phyloP scores from a whole-genome alignment of 1,140 invertebrate genomes.

The Nephila pilipes region DNA sequence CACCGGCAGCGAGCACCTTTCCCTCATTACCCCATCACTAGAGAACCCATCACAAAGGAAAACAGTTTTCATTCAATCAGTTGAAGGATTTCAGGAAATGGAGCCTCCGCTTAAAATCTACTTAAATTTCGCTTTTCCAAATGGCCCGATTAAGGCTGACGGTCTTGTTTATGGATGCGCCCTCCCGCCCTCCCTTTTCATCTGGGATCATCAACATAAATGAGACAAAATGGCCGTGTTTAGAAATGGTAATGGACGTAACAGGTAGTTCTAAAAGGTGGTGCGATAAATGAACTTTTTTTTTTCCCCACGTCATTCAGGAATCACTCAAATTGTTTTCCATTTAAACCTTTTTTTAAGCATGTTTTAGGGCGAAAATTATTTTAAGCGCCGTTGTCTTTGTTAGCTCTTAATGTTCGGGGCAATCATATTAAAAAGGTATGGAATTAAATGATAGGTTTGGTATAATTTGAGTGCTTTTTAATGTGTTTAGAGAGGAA shows the following conservation, averaged over 20 bases:
- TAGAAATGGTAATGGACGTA: conserved; percentile 12
- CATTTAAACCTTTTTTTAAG: neutral
- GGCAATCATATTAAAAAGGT: neutral
- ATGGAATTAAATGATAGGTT: no score
- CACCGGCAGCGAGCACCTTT: neutral
- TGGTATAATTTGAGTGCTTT: no score
- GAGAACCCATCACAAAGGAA: neutral
- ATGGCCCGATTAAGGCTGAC: conserved; percentile 43
- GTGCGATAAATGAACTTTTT: neutral
- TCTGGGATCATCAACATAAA: conserved; percentile 39
- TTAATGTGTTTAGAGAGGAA: no score
- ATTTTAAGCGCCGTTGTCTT: neutral
- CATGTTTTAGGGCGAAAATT: neutral
- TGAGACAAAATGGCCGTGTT: conserved; percentile 38
- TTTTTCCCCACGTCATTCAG: neutral
- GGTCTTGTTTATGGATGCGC: conserved; percentile 11
- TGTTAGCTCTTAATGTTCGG: neutral
- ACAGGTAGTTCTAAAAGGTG: conserved; percentile 4
- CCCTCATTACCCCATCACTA: neutral
- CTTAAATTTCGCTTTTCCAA: conserved; percentile 49
- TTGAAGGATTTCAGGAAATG: neutral
- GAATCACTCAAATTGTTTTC: neutral
- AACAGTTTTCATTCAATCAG: conserved; percentile 33
- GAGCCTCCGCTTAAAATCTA: conserved; percentile 26
- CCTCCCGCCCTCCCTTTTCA: neutral